These are phyloP conservation scores for Coptodon rendalli DNA, from an alignment of 2,113 vertebrate genomes.

Conservation along the genomic window DNA sequence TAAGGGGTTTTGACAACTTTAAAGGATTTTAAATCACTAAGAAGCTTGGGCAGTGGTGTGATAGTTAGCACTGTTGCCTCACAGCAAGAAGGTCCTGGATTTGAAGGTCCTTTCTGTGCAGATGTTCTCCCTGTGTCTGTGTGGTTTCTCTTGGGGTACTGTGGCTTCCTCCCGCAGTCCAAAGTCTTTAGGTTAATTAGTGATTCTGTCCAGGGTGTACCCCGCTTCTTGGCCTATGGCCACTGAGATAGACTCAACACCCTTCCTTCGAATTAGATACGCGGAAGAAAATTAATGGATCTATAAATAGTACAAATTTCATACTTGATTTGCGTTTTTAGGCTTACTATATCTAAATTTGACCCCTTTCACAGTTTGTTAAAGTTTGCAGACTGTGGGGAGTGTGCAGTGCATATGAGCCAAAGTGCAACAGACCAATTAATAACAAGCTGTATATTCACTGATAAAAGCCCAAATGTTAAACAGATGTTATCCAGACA, in stretches of 20 bases:
- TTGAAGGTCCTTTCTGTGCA: not conserved
- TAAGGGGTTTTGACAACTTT: not conserved
- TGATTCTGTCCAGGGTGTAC: too few species aligned
- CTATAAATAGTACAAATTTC: not conserved
- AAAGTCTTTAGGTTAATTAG: not conserved
- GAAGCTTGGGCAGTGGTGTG: not conserved
- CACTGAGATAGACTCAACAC: not conserved
- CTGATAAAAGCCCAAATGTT: not conserved
- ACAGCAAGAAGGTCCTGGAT: not conserved
- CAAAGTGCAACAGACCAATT: not conserved
- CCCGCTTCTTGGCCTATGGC: not conserved
- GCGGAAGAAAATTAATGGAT: not conserved
- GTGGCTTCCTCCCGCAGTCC: not conserved
- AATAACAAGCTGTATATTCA: not conserved
- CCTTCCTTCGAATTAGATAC: not conserved
- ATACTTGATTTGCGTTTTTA: not conserved
- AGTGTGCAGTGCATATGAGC: not conserved
- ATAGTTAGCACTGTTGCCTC: not conserved
- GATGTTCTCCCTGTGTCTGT: not conserved
- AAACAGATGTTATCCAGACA: not conserved
- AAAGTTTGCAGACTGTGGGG: not conserved
- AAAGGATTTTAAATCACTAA: not conserved
- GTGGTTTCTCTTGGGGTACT: not conserved
- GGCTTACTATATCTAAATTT: not conserved
- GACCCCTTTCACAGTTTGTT: not conserved